Percentiles rank a stretch among this genome's conserved stretches.
These are phyloP conservation scores for Discoglossus pictus DNA, from an alignment of 2,797 vertebrate genomes.

Conservation along the genomic window DNA sequence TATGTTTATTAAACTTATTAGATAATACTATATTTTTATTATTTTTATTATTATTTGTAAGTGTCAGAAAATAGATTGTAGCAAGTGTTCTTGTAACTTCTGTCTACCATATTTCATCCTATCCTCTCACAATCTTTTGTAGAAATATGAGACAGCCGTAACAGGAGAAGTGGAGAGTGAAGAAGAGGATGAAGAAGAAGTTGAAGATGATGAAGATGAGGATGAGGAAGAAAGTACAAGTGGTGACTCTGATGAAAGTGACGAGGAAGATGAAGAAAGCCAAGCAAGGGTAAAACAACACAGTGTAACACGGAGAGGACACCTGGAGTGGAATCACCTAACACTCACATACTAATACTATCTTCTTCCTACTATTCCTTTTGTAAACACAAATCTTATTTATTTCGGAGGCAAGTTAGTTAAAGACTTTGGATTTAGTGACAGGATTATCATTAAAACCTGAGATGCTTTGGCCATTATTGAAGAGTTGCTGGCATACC, in stretches of 20 bases:
- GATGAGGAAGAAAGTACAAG: constrained; percentile 86
- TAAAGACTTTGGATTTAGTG: constrained; percentile 66
- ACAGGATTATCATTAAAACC: constrained; percentile 61
- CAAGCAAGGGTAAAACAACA: constrained; percentile 72
- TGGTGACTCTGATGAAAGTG: constrained; percentile 87
- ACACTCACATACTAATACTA: constrained; percentile 77
- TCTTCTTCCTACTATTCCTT: constrained; percentile 58
- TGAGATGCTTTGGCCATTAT: not conserved
- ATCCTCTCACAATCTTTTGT: no score
- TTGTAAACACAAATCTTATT: constrained; percentile 67
- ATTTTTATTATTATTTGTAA: no score
- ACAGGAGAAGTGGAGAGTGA: constrained; percentile 78
- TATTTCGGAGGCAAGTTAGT: constrained; percentile 61
- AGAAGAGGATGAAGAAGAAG: constrained; percentile 73
- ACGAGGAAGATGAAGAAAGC: constrained; percentile 82
- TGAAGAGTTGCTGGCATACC: constrained; percentile 6
- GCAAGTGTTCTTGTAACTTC: constrained; percentile 9
- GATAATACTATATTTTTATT: no score
- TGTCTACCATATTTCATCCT: constrained; percentile 14
- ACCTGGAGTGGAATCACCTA: constrained; percentile 86
- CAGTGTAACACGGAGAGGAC: constrained; percentile 74
- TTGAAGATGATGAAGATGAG: constrained; percentile 79
- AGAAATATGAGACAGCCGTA: constrained; percentile 82
- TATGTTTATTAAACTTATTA: no score
- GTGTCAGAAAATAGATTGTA: not conserved